Percentiles rank a stretch among this genome's conserved stretches.
These are phyloP conservation scores for Aphelocoma coerulescens DNA, from an alignment of 2,113 vertebrate genomes.

Conservation along the genomic window DNA sequence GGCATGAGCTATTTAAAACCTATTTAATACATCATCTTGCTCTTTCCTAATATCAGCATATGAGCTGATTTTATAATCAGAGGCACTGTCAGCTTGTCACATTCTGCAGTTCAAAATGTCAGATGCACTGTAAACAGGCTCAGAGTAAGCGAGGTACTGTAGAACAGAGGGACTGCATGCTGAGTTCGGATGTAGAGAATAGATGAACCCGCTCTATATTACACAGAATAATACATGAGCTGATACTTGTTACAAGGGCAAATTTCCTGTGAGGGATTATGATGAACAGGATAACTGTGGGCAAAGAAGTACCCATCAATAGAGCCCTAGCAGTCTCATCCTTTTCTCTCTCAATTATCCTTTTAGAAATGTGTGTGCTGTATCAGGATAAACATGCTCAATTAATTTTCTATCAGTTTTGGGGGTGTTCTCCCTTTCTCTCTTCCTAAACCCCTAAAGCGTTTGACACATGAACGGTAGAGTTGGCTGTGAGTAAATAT, in stretches of 20 bases:
- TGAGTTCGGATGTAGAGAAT: neutral
- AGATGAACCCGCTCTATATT: neutral
- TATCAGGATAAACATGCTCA: neutral
- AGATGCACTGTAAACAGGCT: conserved; percentile 25
- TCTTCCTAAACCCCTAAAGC: neutral
- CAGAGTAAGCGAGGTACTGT: neutral
- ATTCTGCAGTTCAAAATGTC: conserved; percentile 37
- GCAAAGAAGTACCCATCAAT: neutral
- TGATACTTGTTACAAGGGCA: neutral
- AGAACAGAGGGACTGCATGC: neutral
- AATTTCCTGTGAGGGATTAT: conserved; percentile 19
- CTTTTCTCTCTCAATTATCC: neutral
- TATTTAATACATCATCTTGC: neutral
- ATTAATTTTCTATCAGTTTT: neutral
- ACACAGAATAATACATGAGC: conserved; percentile 49
- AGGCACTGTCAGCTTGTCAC: neutral
- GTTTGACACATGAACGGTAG: neutral
- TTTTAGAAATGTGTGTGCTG: neutral
- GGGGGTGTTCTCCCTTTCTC: neutral
- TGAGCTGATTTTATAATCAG: conserved; percentile 27
- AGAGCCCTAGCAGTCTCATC: neutral
- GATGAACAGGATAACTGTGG: neutral
- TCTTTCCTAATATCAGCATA: neutral
- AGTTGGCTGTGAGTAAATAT: neutral
- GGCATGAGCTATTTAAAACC: neutral